phyloP scores from a whole-genome alignment of 2,113 vertebrate genomes.

The Heloderma charlesbogerti region DNA sequence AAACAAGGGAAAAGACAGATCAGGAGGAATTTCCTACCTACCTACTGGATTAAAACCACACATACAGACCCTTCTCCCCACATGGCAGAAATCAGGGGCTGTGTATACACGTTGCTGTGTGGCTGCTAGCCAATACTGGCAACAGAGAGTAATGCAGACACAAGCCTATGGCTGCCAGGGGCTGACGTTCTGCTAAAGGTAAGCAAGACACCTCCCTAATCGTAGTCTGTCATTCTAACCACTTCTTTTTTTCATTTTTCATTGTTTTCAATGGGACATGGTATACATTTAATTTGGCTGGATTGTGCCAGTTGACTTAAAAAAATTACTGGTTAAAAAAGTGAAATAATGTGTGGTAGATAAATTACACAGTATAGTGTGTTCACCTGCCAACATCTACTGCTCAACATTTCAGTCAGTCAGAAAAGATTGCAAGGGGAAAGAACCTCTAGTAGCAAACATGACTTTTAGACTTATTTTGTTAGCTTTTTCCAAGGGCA shows the following conservation, averaged over 20 bases:
- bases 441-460: background rate
- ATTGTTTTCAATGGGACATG: background rate
- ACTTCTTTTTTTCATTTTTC: background rate
- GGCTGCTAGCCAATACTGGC: background rate
- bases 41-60: background rate
- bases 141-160: background rate
- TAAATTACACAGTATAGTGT: conserved; percentile 26
- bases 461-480: conserved; percentile 20
- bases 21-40: background rate
- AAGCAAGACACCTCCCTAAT: background rate
- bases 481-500: conserved; percentile 7
- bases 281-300: background rate
- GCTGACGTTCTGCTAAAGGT: background rate
- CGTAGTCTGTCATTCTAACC: background rate
- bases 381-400: background rate
- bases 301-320: background rate
- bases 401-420: conserved; percentile 27
- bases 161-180: background rate
- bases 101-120: background rate
- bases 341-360: conserved; percentile 26
- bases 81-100: background rate
- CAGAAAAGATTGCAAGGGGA: conserved; percentile 19
- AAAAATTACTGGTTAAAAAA: background rate
- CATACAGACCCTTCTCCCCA: background rate
- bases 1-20: background rate